phyloP scores from a whole-genome alignment of 2,797 vertebrate genomes.

The Steatocranus sp. region DNA sequence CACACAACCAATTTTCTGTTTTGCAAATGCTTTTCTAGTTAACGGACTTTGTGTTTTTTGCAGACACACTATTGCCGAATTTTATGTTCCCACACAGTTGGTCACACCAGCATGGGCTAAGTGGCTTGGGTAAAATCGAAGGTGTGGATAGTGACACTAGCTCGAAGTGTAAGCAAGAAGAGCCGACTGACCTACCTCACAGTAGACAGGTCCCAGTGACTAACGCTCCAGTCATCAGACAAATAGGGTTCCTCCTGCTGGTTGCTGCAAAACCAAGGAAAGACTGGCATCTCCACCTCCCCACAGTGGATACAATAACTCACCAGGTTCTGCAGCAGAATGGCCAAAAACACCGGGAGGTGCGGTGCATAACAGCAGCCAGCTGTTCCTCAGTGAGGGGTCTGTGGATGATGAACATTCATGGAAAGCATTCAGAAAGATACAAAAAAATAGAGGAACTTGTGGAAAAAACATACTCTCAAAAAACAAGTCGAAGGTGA shows the following conservation, averaged over 20 bases:
- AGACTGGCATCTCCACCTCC: neutral
- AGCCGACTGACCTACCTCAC: slow-evolving; percentile 38
- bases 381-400: neutral
- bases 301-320: neutral
- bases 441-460: neutral
- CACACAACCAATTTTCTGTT: neutral
- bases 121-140: neutral
- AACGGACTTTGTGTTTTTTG: neutral
- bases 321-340: neutral
- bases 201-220: neutral
- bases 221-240: neutral
- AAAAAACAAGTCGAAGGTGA: neutral
- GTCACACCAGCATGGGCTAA: neutral
- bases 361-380: neutral
- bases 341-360: neutral
- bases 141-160: neutral
- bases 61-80: neutral
- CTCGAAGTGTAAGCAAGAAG: neutral
- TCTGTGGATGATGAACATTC: neutral
- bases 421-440: neutral
- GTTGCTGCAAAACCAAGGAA: neutral
- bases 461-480: neutral
- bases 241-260: neutral
- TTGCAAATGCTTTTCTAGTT: neutral
- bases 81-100: neutral